Conservation (phyloP, 2,113 vertebrate species). For the Tamias sibiricus region DNA sequence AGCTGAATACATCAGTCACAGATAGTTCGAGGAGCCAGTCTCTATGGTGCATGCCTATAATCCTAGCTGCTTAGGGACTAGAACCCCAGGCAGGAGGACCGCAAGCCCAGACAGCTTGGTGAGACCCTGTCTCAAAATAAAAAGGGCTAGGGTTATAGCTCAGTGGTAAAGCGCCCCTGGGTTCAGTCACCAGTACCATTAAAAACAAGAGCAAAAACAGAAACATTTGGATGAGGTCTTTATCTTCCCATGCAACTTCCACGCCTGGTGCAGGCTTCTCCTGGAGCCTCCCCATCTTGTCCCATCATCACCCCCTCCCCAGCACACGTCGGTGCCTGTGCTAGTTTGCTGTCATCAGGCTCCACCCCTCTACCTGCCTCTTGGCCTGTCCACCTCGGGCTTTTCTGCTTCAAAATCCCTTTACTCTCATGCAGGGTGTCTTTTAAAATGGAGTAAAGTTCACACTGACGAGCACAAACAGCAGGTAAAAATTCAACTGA, state of each 20-base stretch:
- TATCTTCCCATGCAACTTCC: fast-evolving
- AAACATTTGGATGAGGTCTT: no score
- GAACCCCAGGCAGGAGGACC: not conserved
- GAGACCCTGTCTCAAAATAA: no score
- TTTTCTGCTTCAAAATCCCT: not conserved
- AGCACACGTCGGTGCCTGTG: fast-evolving
- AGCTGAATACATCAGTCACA: not conserved
- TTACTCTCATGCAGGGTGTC: fast-evolving
- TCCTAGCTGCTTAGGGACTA: no score
- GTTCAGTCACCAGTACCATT: no score
- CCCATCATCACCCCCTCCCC: no score
- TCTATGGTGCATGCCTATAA: no score
- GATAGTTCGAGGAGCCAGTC: no score
- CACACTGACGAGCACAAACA: not conserved
- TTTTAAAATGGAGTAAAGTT: not conserved
- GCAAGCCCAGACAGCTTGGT: no score
- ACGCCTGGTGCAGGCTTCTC: fast-evolving
- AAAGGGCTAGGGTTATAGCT: no score
- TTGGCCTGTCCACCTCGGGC: fast-evolving
- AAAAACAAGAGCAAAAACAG: no score
- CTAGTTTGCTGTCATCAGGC: not conserved
- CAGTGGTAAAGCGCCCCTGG: no score
- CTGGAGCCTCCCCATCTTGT: not conserved
- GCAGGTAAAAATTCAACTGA: not conserved
- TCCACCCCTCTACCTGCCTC: fast-evolving